These are phyloP conservation scores for Heliothis virescens DNA, from an alignment of 1,140 invertebrate species.

Conservation along the genomic window DNA sequence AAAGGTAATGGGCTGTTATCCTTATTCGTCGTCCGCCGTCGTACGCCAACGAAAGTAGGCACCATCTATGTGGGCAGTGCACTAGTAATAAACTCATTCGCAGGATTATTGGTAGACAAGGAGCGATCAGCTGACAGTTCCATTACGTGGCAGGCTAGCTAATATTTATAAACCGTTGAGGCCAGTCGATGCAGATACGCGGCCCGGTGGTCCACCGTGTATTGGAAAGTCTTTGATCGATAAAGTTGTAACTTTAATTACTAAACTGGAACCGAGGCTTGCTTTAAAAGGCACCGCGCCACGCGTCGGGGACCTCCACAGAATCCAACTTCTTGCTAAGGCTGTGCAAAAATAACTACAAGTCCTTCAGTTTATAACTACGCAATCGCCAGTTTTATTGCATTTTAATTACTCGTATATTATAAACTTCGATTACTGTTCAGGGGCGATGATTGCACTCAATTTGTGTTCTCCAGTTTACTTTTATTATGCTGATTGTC, in stretches of 20 bases:
- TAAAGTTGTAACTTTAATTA: slow-evolving; percentile 85
- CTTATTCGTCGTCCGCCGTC: slow-evolving; percentile 55
- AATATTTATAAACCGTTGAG: slow-evolving; percentile 71
- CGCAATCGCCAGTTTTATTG: slow-evolving; percentile 27
- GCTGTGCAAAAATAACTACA: slow-evolving; percentile 45
- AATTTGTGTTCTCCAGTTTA: slow-evolving; percentile 15
- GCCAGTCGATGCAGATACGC: slow-evolving; percentile 68
- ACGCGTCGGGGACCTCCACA: slow-evolving; percentile 59
- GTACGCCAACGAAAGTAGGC: slow-evolving; percentile 54
- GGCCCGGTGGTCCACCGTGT: slow-evolving; percentile 73
- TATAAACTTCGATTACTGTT: slow-evolving; percentile 11
- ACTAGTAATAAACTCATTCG: slow-evolving; percentile 79
- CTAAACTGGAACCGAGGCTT: slow-evolving; percentile 77
- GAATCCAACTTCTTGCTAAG: slow-evolving; percentile 45
- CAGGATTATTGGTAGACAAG: slow-evolving; percentile 73
- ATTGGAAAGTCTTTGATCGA: slow-evolving; percentile 78
- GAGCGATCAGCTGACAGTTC: slow-evolving; percentile 75
- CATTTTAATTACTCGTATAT: slow-evolving; percentile 38
- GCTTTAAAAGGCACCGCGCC: slow-evolving; percentile 75
- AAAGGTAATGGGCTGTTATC: slow-evolving; percentile 63
- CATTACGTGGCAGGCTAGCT: slow-evolving; percentile 73
- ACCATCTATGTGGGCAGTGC: slow-evolving; percentile 67
- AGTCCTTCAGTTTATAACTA: slow-evolving; percentile 14
- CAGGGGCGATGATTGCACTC: neutral
- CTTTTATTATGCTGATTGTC: neutral